Evolutionary conservation across 1,140 invertebrate genomes (phyloP).

Genomic region (Brachystomella parvula): DNA sequence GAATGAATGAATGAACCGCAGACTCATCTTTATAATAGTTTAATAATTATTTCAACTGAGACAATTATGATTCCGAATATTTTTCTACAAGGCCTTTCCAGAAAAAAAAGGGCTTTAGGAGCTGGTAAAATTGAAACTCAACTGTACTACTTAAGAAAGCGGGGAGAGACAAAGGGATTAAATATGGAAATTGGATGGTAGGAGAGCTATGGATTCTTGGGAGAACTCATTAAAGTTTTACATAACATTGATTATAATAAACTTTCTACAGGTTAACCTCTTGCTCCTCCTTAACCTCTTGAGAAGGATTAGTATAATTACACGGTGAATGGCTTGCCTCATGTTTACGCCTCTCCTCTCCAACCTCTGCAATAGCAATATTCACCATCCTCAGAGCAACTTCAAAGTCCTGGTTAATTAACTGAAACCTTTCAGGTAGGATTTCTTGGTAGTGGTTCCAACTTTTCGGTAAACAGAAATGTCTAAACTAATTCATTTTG

Average conservation of each 20-base stretch:
- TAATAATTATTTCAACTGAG: background rate
- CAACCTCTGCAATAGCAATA: too few species aligned
- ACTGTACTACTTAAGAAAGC: background rate
- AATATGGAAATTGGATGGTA: background rate
- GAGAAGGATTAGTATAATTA: conserved; percentile 8
- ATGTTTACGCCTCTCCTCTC: too few species aligned
- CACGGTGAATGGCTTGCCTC: too few species aligned
- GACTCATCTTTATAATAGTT: background rate
- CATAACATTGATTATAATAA: conserved; percentile 6
- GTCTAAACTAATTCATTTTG: too few species aligned
- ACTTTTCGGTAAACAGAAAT: too few species aligned
- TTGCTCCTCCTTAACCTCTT: conserved; percentile 9
- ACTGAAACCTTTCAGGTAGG: background rate
- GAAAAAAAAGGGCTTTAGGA: too few species aligned
- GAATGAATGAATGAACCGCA: too few species aligned
- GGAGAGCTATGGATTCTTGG: background rate
- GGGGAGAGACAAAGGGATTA: background rate
- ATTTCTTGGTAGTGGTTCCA: too few species aligned
- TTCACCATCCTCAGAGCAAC: background rate
- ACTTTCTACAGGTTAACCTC: background rate
- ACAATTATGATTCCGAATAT: too few species aligned
- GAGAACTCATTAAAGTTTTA: conserved; percentile 8
- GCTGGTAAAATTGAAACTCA: too few species aligned
- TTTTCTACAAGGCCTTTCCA: too few species aligned
- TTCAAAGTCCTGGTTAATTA: background rate